Evolutionary conservation across 2,888 invertebrate genomes (phyloP), one percentile per base, ranked within the genome.

Genomic region (Acrobasis consociella): DNA sequence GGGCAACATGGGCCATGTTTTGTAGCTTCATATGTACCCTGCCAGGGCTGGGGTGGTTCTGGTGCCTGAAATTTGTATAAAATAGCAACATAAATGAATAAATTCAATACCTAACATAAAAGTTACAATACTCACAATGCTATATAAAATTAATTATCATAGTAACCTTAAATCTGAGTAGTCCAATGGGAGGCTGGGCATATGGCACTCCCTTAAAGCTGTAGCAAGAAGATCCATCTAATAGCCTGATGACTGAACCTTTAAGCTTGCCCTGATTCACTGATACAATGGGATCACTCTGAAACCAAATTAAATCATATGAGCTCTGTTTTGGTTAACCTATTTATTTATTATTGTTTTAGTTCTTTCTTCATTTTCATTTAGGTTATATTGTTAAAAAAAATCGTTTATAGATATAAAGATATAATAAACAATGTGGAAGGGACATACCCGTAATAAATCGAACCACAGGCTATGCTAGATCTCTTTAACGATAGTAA

Each of bases 181-280:
- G 72, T 17, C 89, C 89, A 3, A 93, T 56, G 0, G 93, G 93
- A 37, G 93, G 89, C 56, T 84, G 73, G 1, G 93, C 93, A 65
- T 93, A 93, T 1, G 93, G 93, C 37, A 93, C 89, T 8, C 93
- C 93, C 71, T 83, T 84, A 63, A 86, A 86, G 64, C 85, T 83
- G 60, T 77, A 83, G 64, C 78, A 85, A 5, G 73, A 64, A 5
- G 74, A 69, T 1, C 80, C 83, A 70, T 83, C 76, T 13, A 71
- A 65, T 1, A 82, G 67, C 17, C 70, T 65, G 15, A 74, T 68
- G 0, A 70, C 42, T 0, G 66, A 66, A 1, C 85, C 85, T 65
- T 67, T 70, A 3, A 86, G 63, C 39, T 72, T 71, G 0, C 86
- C 85, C 68, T 85, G 77, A 49, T 68, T 65, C 49, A 76, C 70